phyloP scores from a whole-genome alignment of 2,113 vertebrate species.

The Polypterus bichir region DNA sequence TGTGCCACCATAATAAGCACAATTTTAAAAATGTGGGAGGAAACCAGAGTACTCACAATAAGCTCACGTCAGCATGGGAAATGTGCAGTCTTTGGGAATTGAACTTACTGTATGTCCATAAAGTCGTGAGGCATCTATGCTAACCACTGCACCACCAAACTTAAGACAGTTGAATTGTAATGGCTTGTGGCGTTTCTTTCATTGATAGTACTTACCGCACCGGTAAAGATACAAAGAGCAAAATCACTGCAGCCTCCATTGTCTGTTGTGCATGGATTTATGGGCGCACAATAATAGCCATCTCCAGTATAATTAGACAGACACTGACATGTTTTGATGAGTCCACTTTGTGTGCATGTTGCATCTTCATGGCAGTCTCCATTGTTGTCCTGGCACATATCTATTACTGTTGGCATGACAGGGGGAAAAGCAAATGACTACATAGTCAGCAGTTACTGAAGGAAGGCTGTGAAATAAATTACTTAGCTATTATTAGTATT shows the following conservation, averaged over 20 bases:
- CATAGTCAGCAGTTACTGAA: not conserved
- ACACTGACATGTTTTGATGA: conserved; percentile 55
- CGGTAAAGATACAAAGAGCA: conserved; percentile 60
- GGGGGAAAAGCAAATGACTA: not conserved
- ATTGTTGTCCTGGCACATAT: conserved; percentile 55
- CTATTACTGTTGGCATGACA: conserved; percentile 41
- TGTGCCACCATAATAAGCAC: no score
- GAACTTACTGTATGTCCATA: no score
- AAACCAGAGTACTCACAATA: no score
- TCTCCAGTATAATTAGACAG: conserved; percentile 58
- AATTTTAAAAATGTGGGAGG: no score
- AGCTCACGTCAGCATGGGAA: no score
- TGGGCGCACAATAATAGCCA: conserved; percentile 53
- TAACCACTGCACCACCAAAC: no score
- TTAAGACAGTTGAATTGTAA: no score
- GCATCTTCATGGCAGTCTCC: conserved; percentile 65
- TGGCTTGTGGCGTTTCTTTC: no score
- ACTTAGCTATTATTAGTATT: no score
- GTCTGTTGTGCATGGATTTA: conserved; percentile 53
- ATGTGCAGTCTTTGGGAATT: no score
- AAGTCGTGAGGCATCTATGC: no score
- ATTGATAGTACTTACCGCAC: conserved; percentile 71
- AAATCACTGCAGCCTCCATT: conserved; percentile 79
- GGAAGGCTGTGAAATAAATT: no score
- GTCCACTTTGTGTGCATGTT: conserved; percentile 54